Evolutionary conservation across 2,888 invertebrate species (phyloP).

Genomic region (Cheilosia urbana): DNA sequence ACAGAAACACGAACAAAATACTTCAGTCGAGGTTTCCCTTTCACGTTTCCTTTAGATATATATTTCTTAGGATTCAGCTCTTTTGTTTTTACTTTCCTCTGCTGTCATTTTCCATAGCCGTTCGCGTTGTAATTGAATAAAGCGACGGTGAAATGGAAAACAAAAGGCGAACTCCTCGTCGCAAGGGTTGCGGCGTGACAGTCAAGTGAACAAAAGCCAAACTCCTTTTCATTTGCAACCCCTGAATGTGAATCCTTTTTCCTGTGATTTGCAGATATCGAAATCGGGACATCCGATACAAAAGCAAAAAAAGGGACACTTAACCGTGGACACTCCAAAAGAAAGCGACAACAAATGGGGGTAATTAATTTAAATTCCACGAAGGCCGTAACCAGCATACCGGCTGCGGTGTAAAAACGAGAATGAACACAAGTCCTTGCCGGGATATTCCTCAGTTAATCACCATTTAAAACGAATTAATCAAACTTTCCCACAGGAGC

Average conservation of each 20-base stretch:
- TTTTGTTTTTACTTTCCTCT: conserved; percentile 18
- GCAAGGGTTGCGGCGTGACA: conserved; percentile 48
- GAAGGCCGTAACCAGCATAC: not conserved
- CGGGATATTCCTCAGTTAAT: conserved; percentile 22
- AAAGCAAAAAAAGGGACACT: no score
- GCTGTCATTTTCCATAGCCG: conserved; percentile 33
- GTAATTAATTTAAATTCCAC: conserved; percentile 38
- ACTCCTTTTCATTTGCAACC: conserved; percentile 10
- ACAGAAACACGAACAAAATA: conserved; percentile 10
- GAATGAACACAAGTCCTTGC: not conserved
- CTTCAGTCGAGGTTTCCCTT: conserved; percentile 24
- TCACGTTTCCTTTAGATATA: conserved; percentile 44
- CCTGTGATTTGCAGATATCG: conserved; percentile 9
- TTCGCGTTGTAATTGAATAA: conserved; percentile 53
- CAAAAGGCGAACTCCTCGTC: conserved; percentile 23
- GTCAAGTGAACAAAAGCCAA: conserved; percentile 52
- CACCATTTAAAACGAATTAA: conserved; percentile 47
- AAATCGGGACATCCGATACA: conserved; percentile 4
- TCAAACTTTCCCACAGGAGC: conserved; percentile 30
- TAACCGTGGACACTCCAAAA: no score
- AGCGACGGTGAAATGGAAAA: conserved; percentile 26
- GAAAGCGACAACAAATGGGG: conserved; percentile 33
- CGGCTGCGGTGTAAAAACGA: not conserved
- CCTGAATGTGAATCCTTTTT: conserved; percentile 6
- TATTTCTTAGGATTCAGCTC: conserved; percentile 11